Percentiles rank a stretch among this genome's conserved stretches.
Conservation (phyloP, 2,113 vertebrate species). For the Motacilla alba region DNA sequence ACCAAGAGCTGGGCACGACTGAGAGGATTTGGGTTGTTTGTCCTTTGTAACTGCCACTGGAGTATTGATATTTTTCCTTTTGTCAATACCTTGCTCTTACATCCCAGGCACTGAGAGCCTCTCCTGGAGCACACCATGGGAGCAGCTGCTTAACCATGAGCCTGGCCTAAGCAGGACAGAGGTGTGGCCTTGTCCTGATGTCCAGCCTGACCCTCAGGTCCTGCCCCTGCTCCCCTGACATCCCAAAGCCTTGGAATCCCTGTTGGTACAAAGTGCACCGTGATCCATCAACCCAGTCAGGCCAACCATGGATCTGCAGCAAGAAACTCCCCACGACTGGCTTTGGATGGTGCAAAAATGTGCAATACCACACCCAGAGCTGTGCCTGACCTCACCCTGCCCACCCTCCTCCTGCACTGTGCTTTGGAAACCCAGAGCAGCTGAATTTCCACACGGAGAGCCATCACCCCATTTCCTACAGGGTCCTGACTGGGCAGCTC, state of each 20-base stretch:
- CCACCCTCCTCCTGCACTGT: fast-evolving
- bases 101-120: not conserved
- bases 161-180: not conserved
- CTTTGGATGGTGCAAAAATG: not conserved
- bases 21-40: conserved; percentile 15
- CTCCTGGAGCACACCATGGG: not conserved
- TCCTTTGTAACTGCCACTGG: not conserved
- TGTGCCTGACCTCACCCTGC: not conserved
- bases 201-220: not conserved
- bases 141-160: not conserved
- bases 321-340: fast-evolving
- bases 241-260: not conserved
- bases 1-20: not conserved
- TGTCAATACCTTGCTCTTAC: not conserved
- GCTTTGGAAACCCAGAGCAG: fast-evolving
- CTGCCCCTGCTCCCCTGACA: not conserved
- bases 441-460: not conserved
- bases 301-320: fast-evolving
- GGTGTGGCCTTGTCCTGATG: not conserved
- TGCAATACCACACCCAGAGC: fast-evolving
- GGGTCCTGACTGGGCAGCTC: not conserved
- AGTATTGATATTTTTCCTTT: not conserved
- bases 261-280: fast-evolving
- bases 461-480: fast-evolving
- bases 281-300: not conserved